Evolutionary conservation across 2,888 invertebrate species (phyloP).

Genomic region (Apoda limacodes): DNA sequence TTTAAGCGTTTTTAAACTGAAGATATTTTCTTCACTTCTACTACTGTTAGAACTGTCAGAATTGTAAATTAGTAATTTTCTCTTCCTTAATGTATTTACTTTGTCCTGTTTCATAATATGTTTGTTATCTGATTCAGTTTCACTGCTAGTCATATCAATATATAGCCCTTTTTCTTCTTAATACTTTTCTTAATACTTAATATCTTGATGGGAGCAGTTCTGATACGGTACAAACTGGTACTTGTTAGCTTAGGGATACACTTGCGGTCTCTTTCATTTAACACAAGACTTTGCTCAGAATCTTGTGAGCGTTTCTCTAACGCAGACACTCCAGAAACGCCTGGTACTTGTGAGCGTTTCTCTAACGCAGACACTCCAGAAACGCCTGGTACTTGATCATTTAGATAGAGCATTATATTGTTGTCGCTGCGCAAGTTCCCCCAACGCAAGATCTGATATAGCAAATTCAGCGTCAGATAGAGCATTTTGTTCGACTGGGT

Average conservation of each 20-base stretch:
- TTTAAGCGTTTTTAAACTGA: conserved; percentile 12
- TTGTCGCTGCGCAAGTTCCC: conserved; percentile 15
- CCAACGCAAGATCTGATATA: conserved; percentile 19
- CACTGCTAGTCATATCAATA: conserved; percentile 11
- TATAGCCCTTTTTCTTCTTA: conserved; percentile 14
- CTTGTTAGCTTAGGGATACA: conserved; percentile 10
- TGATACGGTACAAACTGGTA: conserved; percentile 7
- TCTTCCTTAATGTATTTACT: conserved; percentile 12
- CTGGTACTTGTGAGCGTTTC: not conserved
- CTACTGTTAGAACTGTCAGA: conserved; percentile 13
- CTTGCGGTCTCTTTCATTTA: conserved; percentile 6
- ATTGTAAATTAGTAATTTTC: conserved; percentile 13
- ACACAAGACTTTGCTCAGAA: conserved; percentile 7
- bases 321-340: conserved; percentile 7
- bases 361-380: not conserved
- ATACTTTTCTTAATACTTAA: conserved; percentile 12
- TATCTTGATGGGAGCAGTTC: conserved; percentile 7
- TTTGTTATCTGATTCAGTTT: conserved; percentile 11
- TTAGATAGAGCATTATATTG: conserved; percentile 11
- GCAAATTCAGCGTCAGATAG: conserved; percentile 18
- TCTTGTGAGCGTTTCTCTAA: conserved; percentile 8
- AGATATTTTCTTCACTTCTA: conserved; percentile 15
- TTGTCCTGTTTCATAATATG: conserved; percentile 11
- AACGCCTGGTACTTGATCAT: conserved; percentile 1
- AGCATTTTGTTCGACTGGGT: conserved; percentile 18